Percentiles rank a stretch among this genome's conserved stretches.
Evolutionary conservation across 2,113 vertebrate genomes (phyloP).

Genomic region (Lampris megalopsis): DNA sequence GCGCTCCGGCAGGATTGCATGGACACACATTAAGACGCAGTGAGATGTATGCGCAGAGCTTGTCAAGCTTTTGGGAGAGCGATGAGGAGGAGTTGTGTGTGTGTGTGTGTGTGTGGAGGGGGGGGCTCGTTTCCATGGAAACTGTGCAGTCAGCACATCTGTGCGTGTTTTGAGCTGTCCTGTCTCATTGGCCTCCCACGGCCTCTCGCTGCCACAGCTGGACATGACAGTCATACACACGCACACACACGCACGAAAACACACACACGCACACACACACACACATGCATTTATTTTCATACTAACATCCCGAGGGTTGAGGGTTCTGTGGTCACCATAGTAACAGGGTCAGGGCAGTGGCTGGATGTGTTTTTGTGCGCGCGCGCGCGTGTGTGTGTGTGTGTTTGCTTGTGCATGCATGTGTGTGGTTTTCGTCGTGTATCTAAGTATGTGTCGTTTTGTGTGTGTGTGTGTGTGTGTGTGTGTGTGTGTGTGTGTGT

Average conservation of each 20-base stretch:
- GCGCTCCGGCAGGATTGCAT: conserved; percentile 33
- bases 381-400: too few relatives aligned
- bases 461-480: too few relatives aligned
- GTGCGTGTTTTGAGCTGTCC: conserved; percentile 71
- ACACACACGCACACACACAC: conserved; percentile 2
- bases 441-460: too few relatives aligned
- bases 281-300: not conserved
- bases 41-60: conserved; percentile 59
- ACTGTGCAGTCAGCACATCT: conserved; percentile 86
- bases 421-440: too few relatives aligned
- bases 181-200: conserved; percentile 63
- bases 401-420: too few relatives aligned
- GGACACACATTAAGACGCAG: conserved; percentile 56
- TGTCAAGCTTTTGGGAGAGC: conserved; percentile 65
- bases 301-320: too few relatives aligned
- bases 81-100: conserved; percentile 54
- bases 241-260: conserved; percentile 11
- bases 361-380: too few relatives aligned
- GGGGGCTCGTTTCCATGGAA: conserved; percentile 83
- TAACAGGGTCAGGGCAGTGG: too few relatives aligned
- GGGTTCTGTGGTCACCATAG: too few relatives aligned
- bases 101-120: conserved; percentile 43
- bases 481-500: too few relatives aligned
- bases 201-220: conserved; percentile 63
- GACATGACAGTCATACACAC: conserved; percentile 60